Evolutionary conservation across 2,797 vertebrate species (phyloP).

Genomic region (Molothrus ater): DNA sequence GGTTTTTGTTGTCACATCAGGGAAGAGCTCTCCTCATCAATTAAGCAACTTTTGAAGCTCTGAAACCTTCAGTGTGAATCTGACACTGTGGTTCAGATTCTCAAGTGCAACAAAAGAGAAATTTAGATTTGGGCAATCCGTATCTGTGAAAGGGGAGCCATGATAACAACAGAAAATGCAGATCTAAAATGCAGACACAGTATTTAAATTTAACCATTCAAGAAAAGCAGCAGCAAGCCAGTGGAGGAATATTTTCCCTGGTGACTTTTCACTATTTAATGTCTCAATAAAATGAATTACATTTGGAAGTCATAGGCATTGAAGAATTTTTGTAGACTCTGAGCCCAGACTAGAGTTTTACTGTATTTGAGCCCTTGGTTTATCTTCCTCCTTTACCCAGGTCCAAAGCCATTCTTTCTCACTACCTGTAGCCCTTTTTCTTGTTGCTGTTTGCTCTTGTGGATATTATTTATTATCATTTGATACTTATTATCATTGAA

Average conservation of each 20-base stretch:
- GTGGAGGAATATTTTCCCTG: not conserved
- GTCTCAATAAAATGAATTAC: not conserved
- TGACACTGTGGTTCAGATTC: not conserved
- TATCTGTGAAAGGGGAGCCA: not conserved
- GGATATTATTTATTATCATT: constrained; percentile 8
- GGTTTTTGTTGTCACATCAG: not conserved
- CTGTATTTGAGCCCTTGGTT: not conserved
- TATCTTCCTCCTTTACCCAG: not conserved
- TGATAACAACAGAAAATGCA: not conserved
- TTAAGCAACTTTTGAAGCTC: not conserved
- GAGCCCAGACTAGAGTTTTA: not conserved
- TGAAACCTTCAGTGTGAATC: not conserved
- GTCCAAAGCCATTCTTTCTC: not conserved
- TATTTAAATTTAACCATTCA: not conserved
- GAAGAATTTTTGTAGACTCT: not conserved
- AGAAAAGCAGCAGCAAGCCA: not conserved
- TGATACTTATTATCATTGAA: constrained; percentile 7
- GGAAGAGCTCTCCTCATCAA: not conserved
- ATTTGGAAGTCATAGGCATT: not conserved
- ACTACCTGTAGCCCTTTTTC: not conserved
- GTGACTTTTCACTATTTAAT: not conserved
- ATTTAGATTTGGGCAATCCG: not conserved
- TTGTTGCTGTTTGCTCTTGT: not conserved
- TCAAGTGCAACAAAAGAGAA: not conserved
- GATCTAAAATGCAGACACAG: not conserved